phyloP scores from a whole-genome alignment of 2,888 invertebrate genomes.

The Papilio protenor region DNA sequence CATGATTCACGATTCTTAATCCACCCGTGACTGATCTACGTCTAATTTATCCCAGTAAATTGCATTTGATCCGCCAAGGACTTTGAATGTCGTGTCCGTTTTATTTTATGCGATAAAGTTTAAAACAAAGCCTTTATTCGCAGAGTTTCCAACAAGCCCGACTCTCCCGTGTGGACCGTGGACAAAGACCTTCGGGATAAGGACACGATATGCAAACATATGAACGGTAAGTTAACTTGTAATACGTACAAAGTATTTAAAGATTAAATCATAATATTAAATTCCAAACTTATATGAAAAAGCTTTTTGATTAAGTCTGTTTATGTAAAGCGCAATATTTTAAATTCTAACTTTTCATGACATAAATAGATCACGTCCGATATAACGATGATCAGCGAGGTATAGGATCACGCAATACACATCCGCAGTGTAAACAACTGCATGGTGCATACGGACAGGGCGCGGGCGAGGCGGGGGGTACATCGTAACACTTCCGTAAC shows the following conservation, averaged over 20 bases:
- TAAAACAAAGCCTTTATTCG: slow-evolving; percentile 61
- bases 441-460: slow-evolving; percentile 7
- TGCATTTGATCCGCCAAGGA: slow-evolving; percentile 33
- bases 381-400: slow-evolving; percentile 15
- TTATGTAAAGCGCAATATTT: neutral
- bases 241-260: neutral
- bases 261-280: neutral
- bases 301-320: neutral
- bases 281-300: neutral
- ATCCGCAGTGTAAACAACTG: slow-evolving; percentile 24
- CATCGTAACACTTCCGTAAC: slow-evolving; percentile 31
- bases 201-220: slow-evolving; percentile 71
- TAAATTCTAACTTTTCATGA: neutral
- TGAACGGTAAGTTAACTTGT: slow-evolving; percentile 71
- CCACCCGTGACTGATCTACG: slow-evolving; percentile 37
- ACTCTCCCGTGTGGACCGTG: slow-evolving; percentile 75
- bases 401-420: neutral
- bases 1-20: slow-evolving; percentile 39
- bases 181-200: slow-evolving; percentile 75
- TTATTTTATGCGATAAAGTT: slow-evolving; percentile 45
- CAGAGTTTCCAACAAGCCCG: slow-evolving; percentile 76
- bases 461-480: neutral
- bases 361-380: slow-evolving; percentile 8
- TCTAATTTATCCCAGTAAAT: slow-evolving; percentile 31
- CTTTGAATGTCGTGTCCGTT: slow-evolving; percentile 28